Percentiles rank a stretch among this genome's conserved stretches.
These are phyloP conservation scores for Barnardius zonarius DNA, from an alignment of 2,113 vertebrate species.

Conservation along the genomic window DNA sequence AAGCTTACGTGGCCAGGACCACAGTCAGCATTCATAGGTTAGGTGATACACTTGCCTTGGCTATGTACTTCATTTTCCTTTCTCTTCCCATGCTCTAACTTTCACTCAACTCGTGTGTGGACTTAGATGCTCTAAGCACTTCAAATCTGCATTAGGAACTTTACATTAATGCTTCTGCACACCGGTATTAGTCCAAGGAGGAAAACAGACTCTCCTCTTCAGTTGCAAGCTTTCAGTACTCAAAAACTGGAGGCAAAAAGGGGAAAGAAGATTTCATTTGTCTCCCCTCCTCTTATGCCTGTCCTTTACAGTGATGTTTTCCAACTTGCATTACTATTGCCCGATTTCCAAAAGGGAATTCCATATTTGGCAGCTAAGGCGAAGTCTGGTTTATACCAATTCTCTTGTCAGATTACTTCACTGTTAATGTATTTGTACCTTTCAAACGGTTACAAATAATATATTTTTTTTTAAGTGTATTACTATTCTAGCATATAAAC, in stretches of 20 bases:
- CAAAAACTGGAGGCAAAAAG: accelerated
- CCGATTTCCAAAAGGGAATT: background rate
- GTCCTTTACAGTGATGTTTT: background rate
- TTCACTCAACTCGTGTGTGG: accelerated
- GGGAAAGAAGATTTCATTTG: background rate
- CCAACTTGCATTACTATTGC: background rate
- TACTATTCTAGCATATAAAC: background rate
- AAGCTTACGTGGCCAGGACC: background rate
- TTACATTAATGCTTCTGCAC: background rate
- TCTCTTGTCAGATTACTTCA: background rate
- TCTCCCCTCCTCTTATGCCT: background rate
- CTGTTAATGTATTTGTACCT: background rate
- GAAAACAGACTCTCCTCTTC: background rate
- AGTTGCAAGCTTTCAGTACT: background rate
- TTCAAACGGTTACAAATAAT: background rate
- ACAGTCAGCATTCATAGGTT: background rate
- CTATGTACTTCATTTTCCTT: background rate
- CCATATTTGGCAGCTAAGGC: background rate
- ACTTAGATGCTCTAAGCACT: background rate
- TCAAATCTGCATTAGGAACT: background rate
- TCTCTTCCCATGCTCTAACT: background rate
- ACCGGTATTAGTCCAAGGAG: background rate
- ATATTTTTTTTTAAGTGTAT: background rate
- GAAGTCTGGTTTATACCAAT: background rate
- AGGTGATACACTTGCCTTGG: background rate